Conservation (phyloP, 2,797 vertebrate genomes). For the Benthosema pterotum region DNA sequence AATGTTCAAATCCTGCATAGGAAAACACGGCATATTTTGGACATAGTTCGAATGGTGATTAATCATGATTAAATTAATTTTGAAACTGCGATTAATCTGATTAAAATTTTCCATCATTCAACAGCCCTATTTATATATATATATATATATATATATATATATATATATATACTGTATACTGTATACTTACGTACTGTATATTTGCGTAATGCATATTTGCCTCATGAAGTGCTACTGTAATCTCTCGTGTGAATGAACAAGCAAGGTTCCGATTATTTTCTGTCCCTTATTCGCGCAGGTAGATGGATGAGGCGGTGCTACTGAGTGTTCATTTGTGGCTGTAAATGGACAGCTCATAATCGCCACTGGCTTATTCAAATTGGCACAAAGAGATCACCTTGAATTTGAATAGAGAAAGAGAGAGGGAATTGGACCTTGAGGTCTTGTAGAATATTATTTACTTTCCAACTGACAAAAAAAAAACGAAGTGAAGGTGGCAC, state of each 20-base stretch:
- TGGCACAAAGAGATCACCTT: conserved; percentile 56
- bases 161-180: too few relatives aligned
- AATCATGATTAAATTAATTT: too few relatives aligned
- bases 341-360: conserved; percentile 11
- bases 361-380: conserved; percentile 36
- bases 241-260: conserved; percentile 20
- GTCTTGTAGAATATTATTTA: conserved; percentile 33
- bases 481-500: not conserved
- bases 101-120: too few relatives aligned
- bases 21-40: too few relatives aligned
- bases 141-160: too few relatives aligned
- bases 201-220: too few relatives aligned
- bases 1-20: too few relatives aligned
- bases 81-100: too few relatives aligned
- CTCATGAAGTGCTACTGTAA: conserved; percentile 40
- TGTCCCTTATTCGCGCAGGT: conserved; percentile 20
- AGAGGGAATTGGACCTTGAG: conserved; percentile 32
- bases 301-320: conserved; percentile 26
- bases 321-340: conserved; percentile 32
- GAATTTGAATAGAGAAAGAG: conserved; percentile 37
- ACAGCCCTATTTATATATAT: too few relatives aligned
- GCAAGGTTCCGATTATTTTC: conserved; percentile 37
- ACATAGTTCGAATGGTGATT: too few relatives aligned
- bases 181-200: too few relatives aligned
- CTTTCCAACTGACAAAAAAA: conserved; percentile 42